A percentile compares a stretch with the other conserved stretches of the same genome.
phyloP scores from a whole-genome alignment of 2,797 vertebrate genomes.

The Nannoperca australis region DNA sequence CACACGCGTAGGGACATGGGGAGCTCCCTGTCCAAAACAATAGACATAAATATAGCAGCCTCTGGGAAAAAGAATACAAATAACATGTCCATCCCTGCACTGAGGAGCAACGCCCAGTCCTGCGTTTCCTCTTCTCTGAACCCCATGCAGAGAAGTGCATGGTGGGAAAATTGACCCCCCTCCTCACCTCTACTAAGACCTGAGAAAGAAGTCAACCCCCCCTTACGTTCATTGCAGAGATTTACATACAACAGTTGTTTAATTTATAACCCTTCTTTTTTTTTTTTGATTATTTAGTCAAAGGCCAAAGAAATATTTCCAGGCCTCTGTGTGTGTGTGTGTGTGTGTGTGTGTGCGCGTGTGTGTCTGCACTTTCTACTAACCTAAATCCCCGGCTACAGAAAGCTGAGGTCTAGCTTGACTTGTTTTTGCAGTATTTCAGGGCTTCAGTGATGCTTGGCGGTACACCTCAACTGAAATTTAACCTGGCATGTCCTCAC shows the following conservation, averaged over 20 bases:
- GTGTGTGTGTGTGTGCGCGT: neutral
- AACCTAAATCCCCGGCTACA: neutral
- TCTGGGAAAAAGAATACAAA: constrained; percentile 81
- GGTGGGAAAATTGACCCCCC: constrained; percentile 27
- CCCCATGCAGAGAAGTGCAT: constrained; percentile 46
- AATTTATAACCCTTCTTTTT: constrained; percentile 4
- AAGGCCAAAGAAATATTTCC: neutral
- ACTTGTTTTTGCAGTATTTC: constrained; percentile 1
- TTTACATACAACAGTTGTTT: neutral
- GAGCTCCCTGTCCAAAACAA: constrained; percentile 72
- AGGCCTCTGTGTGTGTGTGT: neutral
- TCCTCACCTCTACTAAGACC: neutral
- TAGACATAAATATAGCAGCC: constrained; percentile 79
- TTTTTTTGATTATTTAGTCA: neutral
- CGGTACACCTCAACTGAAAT: neutral
- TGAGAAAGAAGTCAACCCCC: neutral
- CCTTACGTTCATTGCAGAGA: neutral
- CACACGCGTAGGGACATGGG: constrained; percentile 25
- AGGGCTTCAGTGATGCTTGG: neutral
- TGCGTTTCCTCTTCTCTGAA: constrained; percentile 83
- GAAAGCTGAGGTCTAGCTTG: neutral
- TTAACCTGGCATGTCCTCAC: constrained; percentile 5
- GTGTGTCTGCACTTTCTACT: neutral
- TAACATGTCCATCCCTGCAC: constrained; percentile 82
- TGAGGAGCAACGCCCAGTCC: constrained; percentile 83